A percentile compares a stretch with the other conserved stretches of the same genome.
These are phyloP conservation scores for Aurelia aurita DNA, from an alignment of 30 jellyfish, hydroid and myxozoan genomes.

Conservation along the genomic window DNA sequence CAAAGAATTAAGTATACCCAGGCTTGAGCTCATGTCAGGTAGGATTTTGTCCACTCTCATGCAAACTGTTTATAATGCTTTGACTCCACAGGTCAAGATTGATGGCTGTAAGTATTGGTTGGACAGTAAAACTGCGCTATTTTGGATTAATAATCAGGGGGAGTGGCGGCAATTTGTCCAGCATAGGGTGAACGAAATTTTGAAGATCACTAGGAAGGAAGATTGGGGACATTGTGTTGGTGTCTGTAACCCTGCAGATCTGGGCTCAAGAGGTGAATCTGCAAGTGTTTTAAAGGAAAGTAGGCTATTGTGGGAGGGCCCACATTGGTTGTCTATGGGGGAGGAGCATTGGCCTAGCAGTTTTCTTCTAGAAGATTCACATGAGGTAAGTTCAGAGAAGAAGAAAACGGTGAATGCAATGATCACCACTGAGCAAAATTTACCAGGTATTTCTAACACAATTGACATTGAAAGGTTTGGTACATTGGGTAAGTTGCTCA, in stretches of 20 bases:
- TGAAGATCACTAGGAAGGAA: neutral
- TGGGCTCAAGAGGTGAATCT: slow-evolving; percentile 55
- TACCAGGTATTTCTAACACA: neutral
- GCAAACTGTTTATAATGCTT: slow-evolving; percentile 12
- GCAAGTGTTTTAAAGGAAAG: slow-evolving; percentile 14
- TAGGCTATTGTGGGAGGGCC: slow-evolving; percentile 62
- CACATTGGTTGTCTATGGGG: slow-evolving; percentile 34
- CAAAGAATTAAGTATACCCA: neutral
- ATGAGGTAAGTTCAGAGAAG: neutral
- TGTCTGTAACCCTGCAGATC: slow-evolving; percentile 40
- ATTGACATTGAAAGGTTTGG: slow-evolving; percentile 8
- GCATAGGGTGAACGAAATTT: slow-evolving; percentile 25
- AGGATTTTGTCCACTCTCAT: slow-evolving; percentile 9
- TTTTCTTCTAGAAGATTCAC: neutral
- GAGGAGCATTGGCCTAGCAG: slow-evolving; percentile 35
- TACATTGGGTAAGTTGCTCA: neutral
- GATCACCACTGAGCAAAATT: neutral
- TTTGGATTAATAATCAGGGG: slow-evolving; percentile 22
- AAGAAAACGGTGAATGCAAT: neutral
- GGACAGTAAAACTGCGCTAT: slow-evolving; percentile 46
- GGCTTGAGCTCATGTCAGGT: too few relatives aligned
- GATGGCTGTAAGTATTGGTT: slow-evolving; percentile 35
- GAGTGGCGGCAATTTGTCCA: slow-evolving; percentile 29
- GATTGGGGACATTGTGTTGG: slow-evolving; percentile 21
- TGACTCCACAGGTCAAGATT: slow-evolving; percentile 6